These are phyloP conservation scores for Dicrurus megarhynchus DNA, from an alignment of 2,113 vertebrate species.

Conservation along the genomic window DNA sequence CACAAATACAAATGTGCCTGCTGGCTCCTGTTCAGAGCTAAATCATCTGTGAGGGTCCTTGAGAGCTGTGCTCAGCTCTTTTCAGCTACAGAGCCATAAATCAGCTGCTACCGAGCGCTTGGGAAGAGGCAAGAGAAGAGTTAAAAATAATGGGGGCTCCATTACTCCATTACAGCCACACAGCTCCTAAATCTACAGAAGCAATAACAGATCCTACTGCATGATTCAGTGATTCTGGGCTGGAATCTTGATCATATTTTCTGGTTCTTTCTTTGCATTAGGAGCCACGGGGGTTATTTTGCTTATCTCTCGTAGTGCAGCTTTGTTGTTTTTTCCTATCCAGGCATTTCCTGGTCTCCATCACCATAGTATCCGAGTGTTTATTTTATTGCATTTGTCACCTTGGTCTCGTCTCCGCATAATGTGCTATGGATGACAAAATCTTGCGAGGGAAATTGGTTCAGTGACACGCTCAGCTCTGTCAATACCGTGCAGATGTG, in stretches of 20 bases:
- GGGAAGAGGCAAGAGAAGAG: conserved; percentile 3
- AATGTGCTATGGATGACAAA: conserved; percentile 20
- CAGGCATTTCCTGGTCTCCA: not conserved
- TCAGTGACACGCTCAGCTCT: not conserved
- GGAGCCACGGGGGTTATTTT: not conserved
- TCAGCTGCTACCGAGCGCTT: not conserved
- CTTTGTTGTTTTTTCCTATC: not conserved
- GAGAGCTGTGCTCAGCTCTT: conserved; percentile 18
- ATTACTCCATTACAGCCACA: not conserved
- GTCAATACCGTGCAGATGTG: not conserved
- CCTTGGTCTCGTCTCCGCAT: conserved; percentile 38
- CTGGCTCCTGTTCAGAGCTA: conserved; percentile 10
- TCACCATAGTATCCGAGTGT: conserved; percentile 32
- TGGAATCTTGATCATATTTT: conserved; percentile 21
- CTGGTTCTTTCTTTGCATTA: not conserved
- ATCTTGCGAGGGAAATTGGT: not conserved
- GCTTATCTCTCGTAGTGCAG: not conserved
- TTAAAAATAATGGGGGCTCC: conserved; percentile 38
- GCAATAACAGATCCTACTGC: conserved; percentile 30
- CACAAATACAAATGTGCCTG: not conserved
- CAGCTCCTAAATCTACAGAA: conserved; percentile 20
- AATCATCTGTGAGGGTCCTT: not conserved
- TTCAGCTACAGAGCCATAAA: not conserved
- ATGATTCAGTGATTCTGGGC: conserved; percentile 39
- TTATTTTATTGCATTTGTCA: conserved; percentile 48